phyloP scores from a whole-genome alignment of 2,113 vertebrate species.

The Corythaeola cristata region DNA sequence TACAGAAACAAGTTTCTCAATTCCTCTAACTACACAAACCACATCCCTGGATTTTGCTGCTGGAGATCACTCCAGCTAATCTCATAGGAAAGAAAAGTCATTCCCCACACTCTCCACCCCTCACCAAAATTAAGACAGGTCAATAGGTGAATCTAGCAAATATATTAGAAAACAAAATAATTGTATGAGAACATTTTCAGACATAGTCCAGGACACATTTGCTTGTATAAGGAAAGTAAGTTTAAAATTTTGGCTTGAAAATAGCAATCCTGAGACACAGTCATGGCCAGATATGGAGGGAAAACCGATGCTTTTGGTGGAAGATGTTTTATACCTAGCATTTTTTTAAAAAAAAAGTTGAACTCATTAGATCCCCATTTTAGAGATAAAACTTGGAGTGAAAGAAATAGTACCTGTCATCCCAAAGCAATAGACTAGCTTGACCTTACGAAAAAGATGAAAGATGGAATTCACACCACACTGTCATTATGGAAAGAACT shows the following conservation, averaged over 20 bases:
- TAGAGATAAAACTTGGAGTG: not conserved
- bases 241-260: not conserved
- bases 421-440: not conserved
- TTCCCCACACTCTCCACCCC: no score
- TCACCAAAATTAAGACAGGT: not conserved
- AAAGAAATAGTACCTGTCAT: not conserved
- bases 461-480: not conserved
- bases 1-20: not conserved
- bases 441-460: not conserved
- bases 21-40: not conserved
- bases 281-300: not conserved
- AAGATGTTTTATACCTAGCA: not conserved
- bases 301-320: not conserved
- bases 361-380: not conserved
- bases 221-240: not conserved
- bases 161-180: not conserved
- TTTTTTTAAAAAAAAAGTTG: not conserved
- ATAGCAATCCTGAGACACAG: not conserved
- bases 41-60: not conserved
- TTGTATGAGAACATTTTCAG: not conserved
- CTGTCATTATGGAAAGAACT: not conserved
- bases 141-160: not conserved
- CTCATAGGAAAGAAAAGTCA: not conserved
- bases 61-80: not conserved
- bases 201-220: not conserved